Base-by-base conservation (phyloP, 2,888 invertebrate species). In the Andrena trimmerana region DNA sequence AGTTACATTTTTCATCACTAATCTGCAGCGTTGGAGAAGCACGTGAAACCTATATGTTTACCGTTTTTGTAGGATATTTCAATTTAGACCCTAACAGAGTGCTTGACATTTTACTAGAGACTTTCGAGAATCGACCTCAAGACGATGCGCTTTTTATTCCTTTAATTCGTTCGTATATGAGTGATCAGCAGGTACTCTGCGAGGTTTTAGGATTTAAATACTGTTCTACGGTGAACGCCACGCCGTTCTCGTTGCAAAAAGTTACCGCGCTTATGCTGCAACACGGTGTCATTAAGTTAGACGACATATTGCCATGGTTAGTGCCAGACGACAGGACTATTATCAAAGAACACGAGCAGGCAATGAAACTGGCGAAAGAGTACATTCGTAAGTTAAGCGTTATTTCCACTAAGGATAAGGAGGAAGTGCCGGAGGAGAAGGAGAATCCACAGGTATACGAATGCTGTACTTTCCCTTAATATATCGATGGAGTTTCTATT, bases 1-100 rank as follows among this genome's bases (percentile, higher is more conserved):
- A 1, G 42, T n/a, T n/a, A 54, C n/a, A 31, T 13, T 5, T 0
- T 50, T 10, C 0, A n/a, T 0, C 10, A 31, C 27, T 29, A 5
- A 13, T 33, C 29, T 29, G 6, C 33, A 2, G 6, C 6, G 4
- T 10, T 24, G 2, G 13, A 29, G 13, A 24, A 8, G 3, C 20
- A 29, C 10, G 62, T 20, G 8, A 6, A 6, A 66, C 1, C 2
- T 2, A 42, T 2, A 36, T 57, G n/a, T 48, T 2, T 81, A 42
- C 84, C 86, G 27, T 84, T 90, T 89, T 91, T 92, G 2, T 94
- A 98, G 99, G 99, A 92, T 99, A 99, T 94, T 99, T 99, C 94
- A 99, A 99, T 95, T 96, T 99, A 93, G 99, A 99, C 95, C 99
- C 99, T 4, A 99, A 99, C 94, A 96, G 99, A 92, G 99, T 99